These are phyloP conservation scores for Oedothorax gibbosus DNA, from an alignment of 1,140 invertebrate genomes.

Conservation along the genomic window DNA sequence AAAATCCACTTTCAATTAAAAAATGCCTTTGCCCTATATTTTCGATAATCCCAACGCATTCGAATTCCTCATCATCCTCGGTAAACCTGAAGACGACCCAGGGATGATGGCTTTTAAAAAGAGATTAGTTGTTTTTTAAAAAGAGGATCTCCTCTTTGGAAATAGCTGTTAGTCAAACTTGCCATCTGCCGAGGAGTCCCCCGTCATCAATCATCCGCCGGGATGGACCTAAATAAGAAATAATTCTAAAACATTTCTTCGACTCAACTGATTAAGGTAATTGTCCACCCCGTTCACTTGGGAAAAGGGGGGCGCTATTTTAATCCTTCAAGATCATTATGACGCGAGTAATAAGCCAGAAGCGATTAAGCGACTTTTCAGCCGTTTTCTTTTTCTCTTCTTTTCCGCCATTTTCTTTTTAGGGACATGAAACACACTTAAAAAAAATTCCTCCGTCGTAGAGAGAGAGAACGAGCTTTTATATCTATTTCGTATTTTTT, in stretches of 20 bases:
- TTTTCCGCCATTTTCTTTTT: conserved; percentile 6
- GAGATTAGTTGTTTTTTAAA: conserved; percentile 54
- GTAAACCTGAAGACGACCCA: too few relatives aligned
- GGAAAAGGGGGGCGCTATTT: conserved; percentile 24
- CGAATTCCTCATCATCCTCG: not conserved
- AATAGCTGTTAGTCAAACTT: conserved; percentile 28
- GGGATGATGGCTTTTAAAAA: conserved; percentile 33
- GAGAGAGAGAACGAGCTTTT: not conserved
- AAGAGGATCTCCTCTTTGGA: not conserved
- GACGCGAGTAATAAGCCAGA: conserved; percentile 43
- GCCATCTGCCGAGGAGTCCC: conserved; percentile 40
- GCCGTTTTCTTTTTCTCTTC: conserved; percentile 9
- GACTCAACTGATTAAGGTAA: conserved; percentile 53
- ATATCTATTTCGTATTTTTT: conserved; percentile 51
- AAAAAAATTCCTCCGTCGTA: conserved; percentile 8
- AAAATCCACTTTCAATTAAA: not conserved
- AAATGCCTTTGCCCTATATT: not conserved
- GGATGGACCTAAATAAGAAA: conserved; percentile 50
- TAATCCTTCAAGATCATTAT: conserved; percentile 40
- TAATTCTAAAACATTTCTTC: conserved; percentile 57
- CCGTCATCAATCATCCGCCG: conserved; percentile 51
- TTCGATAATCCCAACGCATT: not conserved
- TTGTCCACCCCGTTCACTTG: conserved; percentile 12
- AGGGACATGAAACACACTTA: not conserved
- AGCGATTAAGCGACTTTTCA: conserved; percentile 38